phyloP scores from a whole-genome alignment of 2,797 vertebrate genomes.

The Meriones psammophilus region DNA sequence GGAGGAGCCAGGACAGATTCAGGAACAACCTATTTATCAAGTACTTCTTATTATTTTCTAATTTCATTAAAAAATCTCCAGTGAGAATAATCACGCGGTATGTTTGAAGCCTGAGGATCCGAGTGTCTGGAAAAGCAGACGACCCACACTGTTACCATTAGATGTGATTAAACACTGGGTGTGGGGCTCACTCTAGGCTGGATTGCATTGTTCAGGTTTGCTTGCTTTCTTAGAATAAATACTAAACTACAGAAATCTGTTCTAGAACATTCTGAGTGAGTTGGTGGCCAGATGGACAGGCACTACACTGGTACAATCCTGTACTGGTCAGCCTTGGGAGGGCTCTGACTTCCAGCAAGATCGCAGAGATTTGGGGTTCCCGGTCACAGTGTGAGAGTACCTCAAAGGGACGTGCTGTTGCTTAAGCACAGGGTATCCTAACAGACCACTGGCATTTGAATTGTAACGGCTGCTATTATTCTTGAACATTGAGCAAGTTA shows the following conservation, averaged over 20 bases:
- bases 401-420: neutral
- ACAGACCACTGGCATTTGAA: neutral
- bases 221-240: neutral
- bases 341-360: neutral
- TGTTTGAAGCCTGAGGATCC: slow-evolving; percentile 38
- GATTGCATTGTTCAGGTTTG: neutral
- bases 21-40: slow-evolving; percentile 49
- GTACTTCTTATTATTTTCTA: slow-evolving; percentile 53
- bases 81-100: neutral
- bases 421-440: neutral
- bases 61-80: slow-evolving; percentile 47
- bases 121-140: neutral
- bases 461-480: neutral
- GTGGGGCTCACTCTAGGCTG: neutral
- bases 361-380: neutral
- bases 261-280: neutral
- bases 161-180: neutral
- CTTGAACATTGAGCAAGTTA: neutral
- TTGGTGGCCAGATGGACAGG: neutral
- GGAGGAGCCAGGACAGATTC: slow-evolving; percentile 35
- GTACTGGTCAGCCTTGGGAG: neutral
- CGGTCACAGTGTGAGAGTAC: neutral
- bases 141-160: neutral
- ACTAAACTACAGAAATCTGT: neutral
- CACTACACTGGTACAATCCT: neutral